These are phyloP conservation scores for Polyommatus icarus DNA, from an alignment of 2,888 invertebrate genomes.

Conservation along the genomic window DNA sequence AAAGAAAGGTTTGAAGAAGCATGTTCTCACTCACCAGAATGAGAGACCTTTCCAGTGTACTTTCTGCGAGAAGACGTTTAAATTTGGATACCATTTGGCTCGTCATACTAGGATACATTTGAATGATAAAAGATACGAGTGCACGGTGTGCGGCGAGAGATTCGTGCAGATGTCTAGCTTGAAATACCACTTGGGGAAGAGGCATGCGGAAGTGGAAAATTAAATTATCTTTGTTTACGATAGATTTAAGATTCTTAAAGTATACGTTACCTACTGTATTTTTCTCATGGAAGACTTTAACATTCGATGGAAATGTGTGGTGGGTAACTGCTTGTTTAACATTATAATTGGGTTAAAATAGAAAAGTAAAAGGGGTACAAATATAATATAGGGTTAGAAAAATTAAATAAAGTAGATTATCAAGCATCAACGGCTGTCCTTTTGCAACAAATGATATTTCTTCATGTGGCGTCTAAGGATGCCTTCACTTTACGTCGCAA, in stretches of 20 bases:
- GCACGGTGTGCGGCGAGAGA: conserved; percentile 49
- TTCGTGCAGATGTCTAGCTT: conserved; percentile 50
- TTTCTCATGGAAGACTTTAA: not conserved
- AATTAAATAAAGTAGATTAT: not conserved
- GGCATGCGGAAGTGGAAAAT: conserved; percentile 39
- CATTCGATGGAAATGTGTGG: too few species aligned
- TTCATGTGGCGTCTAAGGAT: conserved; percentile 67
- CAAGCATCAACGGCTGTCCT: not conserved
- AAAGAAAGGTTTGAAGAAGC: not conserved
- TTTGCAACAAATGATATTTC: conserved; percentile 53
- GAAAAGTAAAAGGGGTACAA: too few species aligned
- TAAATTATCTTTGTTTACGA: conserved; percentile 7
- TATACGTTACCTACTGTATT: not conserved
- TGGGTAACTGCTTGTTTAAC: too few species aligned
- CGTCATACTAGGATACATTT: conserved; percentile 46
- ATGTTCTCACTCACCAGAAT: not conserved
- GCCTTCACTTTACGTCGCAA: too few species aligned
- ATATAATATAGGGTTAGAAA: not conserved
- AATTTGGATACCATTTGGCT: not conserved
- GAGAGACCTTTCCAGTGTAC: conserved; percentile 11
- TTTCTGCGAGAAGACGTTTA: not conserved
- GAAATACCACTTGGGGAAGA: conserved; percentile 48
- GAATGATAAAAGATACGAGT: conserved; percentile 48
- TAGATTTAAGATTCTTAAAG: not conserved
- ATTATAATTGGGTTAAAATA: too few species aligned